phyloP scores from a whole-genome alignment of 2,113 vertebrate species.

The Rhea pennata region DNA sequence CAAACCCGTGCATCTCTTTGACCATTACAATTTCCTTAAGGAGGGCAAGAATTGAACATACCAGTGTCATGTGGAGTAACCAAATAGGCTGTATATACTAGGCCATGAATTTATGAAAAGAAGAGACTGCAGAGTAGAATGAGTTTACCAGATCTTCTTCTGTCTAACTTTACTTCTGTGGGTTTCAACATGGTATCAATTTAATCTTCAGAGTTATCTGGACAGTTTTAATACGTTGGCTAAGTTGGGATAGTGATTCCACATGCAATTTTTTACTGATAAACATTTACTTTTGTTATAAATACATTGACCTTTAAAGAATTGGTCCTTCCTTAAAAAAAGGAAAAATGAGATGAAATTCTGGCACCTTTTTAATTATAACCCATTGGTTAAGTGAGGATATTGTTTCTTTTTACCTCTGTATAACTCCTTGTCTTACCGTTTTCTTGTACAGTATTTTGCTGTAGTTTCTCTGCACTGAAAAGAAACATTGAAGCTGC shows the following conservation, averaged over 20 bases:
- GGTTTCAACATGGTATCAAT: no score
- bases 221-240: neutral
- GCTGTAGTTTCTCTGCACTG: neutral
- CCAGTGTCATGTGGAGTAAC: neutral
- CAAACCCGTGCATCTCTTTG: neutral
- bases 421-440: neutral
- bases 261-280: neutral
- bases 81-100: neutral
- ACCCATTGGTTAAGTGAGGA: neutral
- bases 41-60: neutral
- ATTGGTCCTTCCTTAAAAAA: neutral
- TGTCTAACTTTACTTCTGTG: neutral
- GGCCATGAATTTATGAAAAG: neutral
- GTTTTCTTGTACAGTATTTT: neutral
- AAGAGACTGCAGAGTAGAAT: neutral
- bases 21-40: neutral
- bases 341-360: neutral
- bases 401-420: neutral
- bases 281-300: neutral
- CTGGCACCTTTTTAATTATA: neutral
- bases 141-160: neutral
- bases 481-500: neutral
- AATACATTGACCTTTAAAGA: neutral
- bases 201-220: neutral
- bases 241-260: fast-evolving